A percentile compares a stretch with the other conserved stretches of the same genome.
These are phyloP conservation scores for Sarcophaga variegata DNA, from an alignment of 2,888 invertebrate species.

Conservation along the genomic window DNA sequence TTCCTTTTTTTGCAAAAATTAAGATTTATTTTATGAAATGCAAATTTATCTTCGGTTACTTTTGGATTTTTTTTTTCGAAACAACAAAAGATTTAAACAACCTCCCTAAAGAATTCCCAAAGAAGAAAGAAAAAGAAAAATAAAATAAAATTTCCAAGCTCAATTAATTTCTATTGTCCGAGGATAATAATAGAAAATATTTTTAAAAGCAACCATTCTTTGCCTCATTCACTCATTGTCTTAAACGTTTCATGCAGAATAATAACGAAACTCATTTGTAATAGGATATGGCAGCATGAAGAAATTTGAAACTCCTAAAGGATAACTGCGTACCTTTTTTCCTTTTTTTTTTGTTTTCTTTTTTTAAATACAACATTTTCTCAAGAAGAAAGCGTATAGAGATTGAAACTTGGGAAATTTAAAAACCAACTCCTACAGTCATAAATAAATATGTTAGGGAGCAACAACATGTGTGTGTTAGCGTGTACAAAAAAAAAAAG, in stretches of 20 bases:
- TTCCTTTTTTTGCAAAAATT: neutral
- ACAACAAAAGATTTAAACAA: slow-evolving; percentile 35
- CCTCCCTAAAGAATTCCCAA: slow-evolving; percentile 28
- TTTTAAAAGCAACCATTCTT: slow-evolving; percentile 1
- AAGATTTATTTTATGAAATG: slow-evolving; percentile 43
- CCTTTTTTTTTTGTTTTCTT: too few relatives aligned
- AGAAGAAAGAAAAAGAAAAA: neutral
- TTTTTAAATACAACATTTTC: neutral
- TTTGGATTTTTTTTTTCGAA: neutral
- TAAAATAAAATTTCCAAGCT: slow-evolving; percentile 36
- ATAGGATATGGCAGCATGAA: slow-evolving; percentile 48
- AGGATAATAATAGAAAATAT: slow-evolving; percentile 14
- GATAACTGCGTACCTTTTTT: neutral
- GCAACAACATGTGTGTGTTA: slow-evolving; percentile 15
- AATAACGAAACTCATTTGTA: slow-evolving; percentile 57
- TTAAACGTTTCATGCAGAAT: slow-evolving; percentile 7
- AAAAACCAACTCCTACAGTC: neutral
- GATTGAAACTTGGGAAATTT: neutral
- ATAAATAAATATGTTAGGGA: neutral
- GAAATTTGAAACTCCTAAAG: slow-evolving; percentile 59
- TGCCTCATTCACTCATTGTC: slow-evolving; percentile 17
- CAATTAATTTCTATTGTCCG: slow-evolving; percentile 66
- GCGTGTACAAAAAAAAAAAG: too few relatives aligned
- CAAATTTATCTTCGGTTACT: slow-evolving; percentile 44
- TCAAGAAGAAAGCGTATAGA: neutral